Conservation (phyloP, 1,140 invertebrate genomes). For the Pogonomyrmex barbatus region DNA sequence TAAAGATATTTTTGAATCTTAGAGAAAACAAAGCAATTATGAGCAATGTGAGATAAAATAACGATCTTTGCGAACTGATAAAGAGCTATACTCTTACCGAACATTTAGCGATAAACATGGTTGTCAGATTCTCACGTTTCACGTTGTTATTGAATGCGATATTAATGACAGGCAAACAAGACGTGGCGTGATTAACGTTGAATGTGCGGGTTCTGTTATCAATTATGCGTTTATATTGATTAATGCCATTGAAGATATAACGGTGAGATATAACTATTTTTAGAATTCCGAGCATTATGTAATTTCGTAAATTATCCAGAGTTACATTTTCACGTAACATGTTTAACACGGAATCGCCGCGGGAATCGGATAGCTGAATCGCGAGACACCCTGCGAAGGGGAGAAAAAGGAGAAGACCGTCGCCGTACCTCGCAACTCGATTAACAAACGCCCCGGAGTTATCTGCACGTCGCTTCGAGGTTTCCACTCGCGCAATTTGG, state of each 20-base stretch:
- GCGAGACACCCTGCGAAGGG: background rate
- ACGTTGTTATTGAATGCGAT: conserved; percentile 47
- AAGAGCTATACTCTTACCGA: background rate
- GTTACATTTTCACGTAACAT: conserved; percentile 2
- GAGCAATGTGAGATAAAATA: conserved; percentile 18
- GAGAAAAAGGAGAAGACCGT: conserved; percentile 27
- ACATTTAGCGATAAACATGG: conserved; percentile 24
- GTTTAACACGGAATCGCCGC: conserved; percentile 29
- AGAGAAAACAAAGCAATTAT: conserved; percentile 45
- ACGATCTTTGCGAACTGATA: conserved; percentile 24
- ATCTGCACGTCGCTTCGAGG: conserved; percentile 60
- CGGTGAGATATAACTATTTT: background rate
- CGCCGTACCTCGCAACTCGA: conserved; percentile 26
- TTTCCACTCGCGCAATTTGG: conserved; percentile 58
- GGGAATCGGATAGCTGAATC: conserved; percentile 6
- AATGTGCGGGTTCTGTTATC: background rate
- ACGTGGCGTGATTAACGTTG: background rate
- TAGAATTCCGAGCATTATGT: background rate
- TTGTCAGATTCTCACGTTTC: conserved; percentile 30
- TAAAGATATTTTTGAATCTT: background rate
- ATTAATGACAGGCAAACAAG: conserved; percentile 34
- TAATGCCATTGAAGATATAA: background rate
- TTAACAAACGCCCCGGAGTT: conserved; percentile 59
- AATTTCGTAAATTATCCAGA: conserved; percentile 18
- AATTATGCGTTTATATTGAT: background rate